Percentiles rank a stretch among this genome's conserved stretches.
Evolutionary conservation across 2,888 invertebrate species (phyloP).

Genomic region (Sacculina carcini): DNA sequence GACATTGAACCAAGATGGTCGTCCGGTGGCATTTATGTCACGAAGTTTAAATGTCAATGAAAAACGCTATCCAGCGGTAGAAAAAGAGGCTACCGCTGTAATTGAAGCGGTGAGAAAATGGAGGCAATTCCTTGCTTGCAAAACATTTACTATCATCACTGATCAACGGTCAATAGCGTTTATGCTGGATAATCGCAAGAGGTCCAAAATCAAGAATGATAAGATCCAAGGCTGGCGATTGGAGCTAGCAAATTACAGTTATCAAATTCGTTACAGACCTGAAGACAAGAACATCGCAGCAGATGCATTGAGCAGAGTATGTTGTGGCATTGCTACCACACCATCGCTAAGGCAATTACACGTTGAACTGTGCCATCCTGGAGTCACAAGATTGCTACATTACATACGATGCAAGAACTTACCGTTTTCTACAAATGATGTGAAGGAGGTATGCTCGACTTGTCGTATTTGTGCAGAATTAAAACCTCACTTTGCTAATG

Average conservation of each 20-base stretch:
- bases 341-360: no score
- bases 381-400: constrained; percentile 7
- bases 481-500: no score
- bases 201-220: no score
- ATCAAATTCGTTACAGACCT: constrained; percentile 11
- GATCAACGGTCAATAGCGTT: no score
- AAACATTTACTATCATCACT: constrained; percentile 11
- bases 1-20: constrained; percentile 2
- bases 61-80: background rate
- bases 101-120: constrained; percentile 3
- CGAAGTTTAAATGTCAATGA: constrained; percentile 2
- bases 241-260: constrained; percentile 9
- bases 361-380: no score
- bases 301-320: no score
- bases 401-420: no score
- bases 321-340: no score
- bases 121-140: constrained; percentile 4
- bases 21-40: constrained; percentile 3
- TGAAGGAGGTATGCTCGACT: background rate
- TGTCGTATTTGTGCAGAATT: constrained; percentile 8
- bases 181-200: no score
- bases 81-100: constrained; percentile 6
- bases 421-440: constrained; percentile 9
- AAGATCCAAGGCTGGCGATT: no score
- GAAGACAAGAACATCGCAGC: no score